phyloP scores from a whole-genome alignment of 1,140 invertebrate species.

The Calliopsis andreniformis region DNA sequence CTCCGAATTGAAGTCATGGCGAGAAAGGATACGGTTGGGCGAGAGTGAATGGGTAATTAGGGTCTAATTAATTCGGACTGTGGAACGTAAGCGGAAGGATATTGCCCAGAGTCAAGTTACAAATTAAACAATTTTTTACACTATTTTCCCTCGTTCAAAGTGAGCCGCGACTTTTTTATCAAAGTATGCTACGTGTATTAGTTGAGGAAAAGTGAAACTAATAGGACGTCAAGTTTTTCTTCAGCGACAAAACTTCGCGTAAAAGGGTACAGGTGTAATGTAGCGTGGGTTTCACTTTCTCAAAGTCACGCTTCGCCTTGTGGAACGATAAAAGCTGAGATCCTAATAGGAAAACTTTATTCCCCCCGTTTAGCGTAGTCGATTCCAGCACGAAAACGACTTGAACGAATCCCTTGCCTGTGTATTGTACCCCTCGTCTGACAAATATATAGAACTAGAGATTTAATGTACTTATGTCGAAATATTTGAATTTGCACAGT shows the following conservation, averaged over 20 bases:
- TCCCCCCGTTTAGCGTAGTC: background rate
- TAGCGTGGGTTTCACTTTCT: slow-evolving; percentile 10
- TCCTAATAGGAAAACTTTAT: slow-evolving; percentile 19
- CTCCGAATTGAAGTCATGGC: background rate
- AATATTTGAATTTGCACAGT: too few species aligned
- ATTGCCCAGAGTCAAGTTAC: background rate
- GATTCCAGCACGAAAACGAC: background rate
- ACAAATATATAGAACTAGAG: too few species aligned
- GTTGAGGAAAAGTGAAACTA: background rate
- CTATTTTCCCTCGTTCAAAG: too few species aligned
- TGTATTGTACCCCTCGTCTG: too few species aligned
- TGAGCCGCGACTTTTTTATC: too few species aligned
- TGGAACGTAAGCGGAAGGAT: too few species aligned
- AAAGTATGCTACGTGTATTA: too few species aligned
- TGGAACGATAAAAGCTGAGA: background rate
- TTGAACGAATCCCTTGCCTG: background rate
- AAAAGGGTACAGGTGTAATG: too few species aligned
- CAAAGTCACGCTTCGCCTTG: background rate
- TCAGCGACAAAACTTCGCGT: too few species aligned
- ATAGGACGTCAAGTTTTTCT: background rate
- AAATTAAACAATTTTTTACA: too few species aligned
- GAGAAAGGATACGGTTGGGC: background rate
- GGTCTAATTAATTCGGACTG: background rate
- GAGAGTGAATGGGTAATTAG: background rate
- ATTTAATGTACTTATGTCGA: too few species aligned